Base-by-base conservation (phyloP, 2,888 invertebrate species). In the Eutolmus rufibarbis region DNA sequence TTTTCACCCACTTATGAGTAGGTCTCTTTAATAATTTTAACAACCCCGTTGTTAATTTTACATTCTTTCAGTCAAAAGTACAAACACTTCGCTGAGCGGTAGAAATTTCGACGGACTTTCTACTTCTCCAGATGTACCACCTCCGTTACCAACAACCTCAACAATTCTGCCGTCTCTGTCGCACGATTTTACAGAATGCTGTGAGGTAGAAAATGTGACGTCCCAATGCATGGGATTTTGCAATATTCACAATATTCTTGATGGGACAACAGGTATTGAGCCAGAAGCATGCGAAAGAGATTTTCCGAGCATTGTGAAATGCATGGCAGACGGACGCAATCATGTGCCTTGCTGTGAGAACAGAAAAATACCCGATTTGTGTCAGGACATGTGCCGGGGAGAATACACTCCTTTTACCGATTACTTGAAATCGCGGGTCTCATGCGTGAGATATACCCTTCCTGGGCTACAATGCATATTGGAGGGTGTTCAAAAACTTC, bases 321-420 rank as follows among this genome's bases (percentile, higher is more conserved):
- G 96, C 90, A 96, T 96, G 96, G 95, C 95, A 89, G 97, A 97
- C 91, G 96, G 97, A 0, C 94, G 97, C 23, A 97, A 97, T 93
- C 97, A 97, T 93, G 95, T 96, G 40, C 97, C 97, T 0, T 97
- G 97, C 92, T 97, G 97, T 91, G 95, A 96, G 31, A 95, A 95
- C 89, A 96, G 97, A 91, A 94, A 95, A 87, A 96, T 97, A 28
- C 97, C 97, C 0, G 96, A 97, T 91, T 95, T 97, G 89, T 97
- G 97, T 91, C 97, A 96, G 91, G 97, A 97, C 89, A 96, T 97
- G 89, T 97, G 97, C 91, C 94, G 96, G 0, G 97, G 97, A 37
- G 96, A 97, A 91, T 97, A 97, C 92, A 96, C 96, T 0, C 95
- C 96, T 0, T 97, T 97, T 88, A 96, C 96, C 0, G 96, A 97